Evolutionary conservation across 2,113 vertebrate species (phyloP), one percentile per base, ranked within the genome.

Genomic region (Capreolus pygargus): DNA sequence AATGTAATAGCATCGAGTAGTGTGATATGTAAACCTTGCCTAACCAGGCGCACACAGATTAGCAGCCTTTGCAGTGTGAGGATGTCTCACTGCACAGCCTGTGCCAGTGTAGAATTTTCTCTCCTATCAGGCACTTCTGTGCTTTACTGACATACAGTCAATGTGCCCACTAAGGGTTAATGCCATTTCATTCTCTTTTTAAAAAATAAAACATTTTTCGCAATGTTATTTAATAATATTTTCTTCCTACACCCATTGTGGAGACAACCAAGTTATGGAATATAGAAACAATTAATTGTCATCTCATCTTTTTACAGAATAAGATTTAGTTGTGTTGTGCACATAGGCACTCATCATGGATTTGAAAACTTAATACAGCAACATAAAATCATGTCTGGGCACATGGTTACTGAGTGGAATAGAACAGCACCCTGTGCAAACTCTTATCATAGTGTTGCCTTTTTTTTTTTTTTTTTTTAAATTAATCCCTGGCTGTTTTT

Each of bases 371-470:
- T 88, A 28, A 11, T 94, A 82, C 6, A 61, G 6, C 12, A 74
- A 3, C 33, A 78, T 21, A 27, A 84, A 54, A 58, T 54, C 17
- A 1, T 39, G 3, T 88, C 50, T 90, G 45, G 21, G 3, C 21
- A 61, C 7, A n/a, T 39, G 84, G 19, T 28, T 86, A 23, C 33
- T 64, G 52, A 39, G 28, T 58, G 1, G 33, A 92, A 25, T 36
- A 9, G 5, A 28, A 43, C 1, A 43, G 60, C 1, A n/a, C 15
- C 2, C 57, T 7, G 2, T 11, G 5, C 2, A 78, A n/a, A 74
- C 0, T 47, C 23, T 17, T 60, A 0, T 21, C 36, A 10, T 1
- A 58, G 17, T 0, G 0, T 5, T 9, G 0, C 19, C 0, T 70
- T 70, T 23, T 19, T 17, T 33, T 30, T 15, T 55, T 6, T 15